A percentile compares a stretch with the other conserved stretches of the same genome.
Conservation (phyloP, 1,140 invertebrate species). For the Bombus ignitus region DNA sequence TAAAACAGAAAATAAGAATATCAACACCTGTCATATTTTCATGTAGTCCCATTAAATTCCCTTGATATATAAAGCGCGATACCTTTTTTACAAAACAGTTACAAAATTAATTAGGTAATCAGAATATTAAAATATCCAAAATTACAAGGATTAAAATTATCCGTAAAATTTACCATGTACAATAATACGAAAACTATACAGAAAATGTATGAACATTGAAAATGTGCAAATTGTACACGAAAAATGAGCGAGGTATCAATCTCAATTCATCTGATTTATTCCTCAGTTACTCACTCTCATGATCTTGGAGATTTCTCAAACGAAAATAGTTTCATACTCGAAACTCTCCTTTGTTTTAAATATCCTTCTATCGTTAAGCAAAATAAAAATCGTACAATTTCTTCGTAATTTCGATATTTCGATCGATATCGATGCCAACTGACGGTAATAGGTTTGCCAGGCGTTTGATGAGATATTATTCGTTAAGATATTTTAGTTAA, state of each 20-base stretch:
- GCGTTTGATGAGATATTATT: not conserved
- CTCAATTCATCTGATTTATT: slow-evolving; percentile 2
- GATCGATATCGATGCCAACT: not conserved
- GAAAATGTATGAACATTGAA: not conserved
- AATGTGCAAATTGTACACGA: slow-evolving; percentile 16
- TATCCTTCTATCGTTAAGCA: not conserved
- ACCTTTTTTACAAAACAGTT: not conserved
- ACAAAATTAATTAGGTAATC: not conserved
- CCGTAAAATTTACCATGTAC: not conserved
- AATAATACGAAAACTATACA: not conserved
- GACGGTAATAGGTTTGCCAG: no score
- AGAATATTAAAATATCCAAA: not conserved
- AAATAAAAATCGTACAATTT: not conserved
- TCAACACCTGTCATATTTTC: not conserved
- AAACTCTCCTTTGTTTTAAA: not conserved
- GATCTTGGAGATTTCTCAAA: not conserved
- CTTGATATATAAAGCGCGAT: not conserved
- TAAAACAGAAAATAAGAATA: not conserved
- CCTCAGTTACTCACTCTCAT: not conserved
- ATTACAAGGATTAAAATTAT: not conserved
- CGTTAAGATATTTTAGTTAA: not conserved
- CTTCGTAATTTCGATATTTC: not conserved
- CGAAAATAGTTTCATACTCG: not conserved
- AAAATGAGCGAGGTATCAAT: slow-evolving; percentile 33
- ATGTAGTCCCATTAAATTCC: not conserved